These are phyloP conservation scores for Archilochus colubris DNA, from an alignment of 2,113 vertebrate species.

Conservation along the genomic window DNA sequence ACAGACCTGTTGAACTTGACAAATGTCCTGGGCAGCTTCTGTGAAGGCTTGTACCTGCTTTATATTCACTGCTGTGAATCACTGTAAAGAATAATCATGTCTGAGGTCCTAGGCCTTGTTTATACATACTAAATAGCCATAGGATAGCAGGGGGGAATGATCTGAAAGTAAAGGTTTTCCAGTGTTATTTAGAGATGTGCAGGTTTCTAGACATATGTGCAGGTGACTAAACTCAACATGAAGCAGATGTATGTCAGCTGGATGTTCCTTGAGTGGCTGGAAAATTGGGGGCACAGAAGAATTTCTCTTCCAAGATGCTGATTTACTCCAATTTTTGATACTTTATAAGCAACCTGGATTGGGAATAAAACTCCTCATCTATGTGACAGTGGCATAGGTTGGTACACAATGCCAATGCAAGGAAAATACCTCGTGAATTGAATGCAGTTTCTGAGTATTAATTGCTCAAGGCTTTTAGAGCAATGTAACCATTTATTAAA, in stretches of 20 bases:
- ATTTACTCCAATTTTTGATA: fast-evolving
- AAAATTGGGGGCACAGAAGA: neutral
- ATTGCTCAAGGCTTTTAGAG: slow-evolving; percentile 10
- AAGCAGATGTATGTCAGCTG: neutral
- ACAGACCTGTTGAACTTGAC: neutral
- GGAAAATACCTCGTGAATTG: neutral
- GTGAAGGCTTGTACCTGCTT: neutral
- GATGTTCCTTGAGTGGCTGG: neutral
- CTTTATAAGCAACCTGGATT: neutral
- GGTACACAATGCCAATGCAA: neutral
- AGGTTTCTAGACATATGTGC: neutral
- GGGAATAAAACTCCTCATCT: neutral
- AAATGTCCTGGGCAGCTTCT: neutral
- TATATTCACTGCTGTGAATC: neutral
- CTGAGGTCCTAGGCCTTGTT: neutral
- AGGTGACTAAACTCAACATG: neutral
- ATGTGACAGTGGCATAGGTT: neutral
- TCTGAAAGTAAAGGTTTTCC: neutral
- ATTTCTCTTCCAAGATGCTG: neutral
- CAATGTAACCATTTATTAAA: slow-evolving; percentile 61
- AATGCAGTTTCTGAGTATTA: slow-evolving; percentile 21
- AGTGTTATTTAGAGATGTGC: neutral
- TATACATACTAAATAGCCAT: neutral
- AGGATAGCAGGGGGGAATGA: neutral
- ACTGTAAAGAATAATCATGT: neutral